These are phyloP conservation scores for Microtus richardsoni DNA, from an alignment of 2,113 vertebrate genomes.

Conservation along the genomic window DNA sequence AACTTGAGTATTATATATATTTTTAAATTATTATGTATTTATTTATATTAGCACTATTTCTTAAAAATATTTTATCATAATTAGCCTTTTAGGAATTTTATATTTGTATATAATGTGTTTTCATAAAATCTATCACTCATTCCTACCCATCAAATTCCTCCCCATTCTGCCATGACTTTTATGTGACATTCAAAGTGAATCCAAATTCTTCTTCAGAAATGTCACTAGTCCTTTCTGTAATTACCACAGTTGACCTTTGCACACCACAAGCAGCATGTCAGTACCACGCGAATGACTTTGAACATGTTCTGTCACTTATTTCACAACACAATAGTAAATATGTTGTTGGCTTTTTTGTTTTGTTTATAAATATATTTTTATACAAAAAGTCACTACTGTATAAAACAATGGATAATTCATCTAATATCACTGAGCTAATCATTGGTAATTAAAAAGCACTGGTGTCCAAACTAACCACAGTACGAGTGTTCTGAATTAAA, in stretches of 20 bases:
- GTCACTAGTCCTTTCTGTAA: background rate
- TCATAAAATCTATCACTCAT: background rate
- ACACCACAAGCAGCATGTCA: background rate
- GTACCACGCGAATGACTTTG: background rate
- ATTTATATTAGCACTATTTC: background rate
- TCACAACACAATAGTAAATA: background rate
- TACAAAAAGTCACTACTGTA: background rate
- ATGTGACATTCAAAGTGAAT: slow-evolving; percentile 12
- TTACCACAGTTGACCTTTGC: background rate
- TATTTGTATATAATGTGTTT: background rate
- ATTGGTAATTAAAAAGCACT: background rate
- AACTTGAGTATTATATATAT: background rate
- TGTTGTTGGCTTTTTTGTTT: background rate
- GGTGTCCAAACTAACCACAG: background rate
- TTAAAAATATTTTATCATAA: background rate
- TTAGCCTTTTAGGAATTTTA: background rate
- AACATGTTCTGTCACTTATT: background rate
- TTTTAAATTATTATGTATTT: background rate
- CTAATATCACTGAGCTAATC: background rate
- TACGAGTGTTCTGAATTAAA: background rate
- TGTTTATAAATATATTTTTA: background rate
- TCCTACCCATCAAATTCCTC: background rate
- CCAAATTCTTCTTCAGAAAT: background rate
- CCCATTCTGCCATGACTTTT: background rate
- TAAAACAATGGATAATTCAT: background rate